Evolutionary conservation across 1,140 invertebrate genomes (phyloP).

Genomic region (Apis cerana): DNA sequence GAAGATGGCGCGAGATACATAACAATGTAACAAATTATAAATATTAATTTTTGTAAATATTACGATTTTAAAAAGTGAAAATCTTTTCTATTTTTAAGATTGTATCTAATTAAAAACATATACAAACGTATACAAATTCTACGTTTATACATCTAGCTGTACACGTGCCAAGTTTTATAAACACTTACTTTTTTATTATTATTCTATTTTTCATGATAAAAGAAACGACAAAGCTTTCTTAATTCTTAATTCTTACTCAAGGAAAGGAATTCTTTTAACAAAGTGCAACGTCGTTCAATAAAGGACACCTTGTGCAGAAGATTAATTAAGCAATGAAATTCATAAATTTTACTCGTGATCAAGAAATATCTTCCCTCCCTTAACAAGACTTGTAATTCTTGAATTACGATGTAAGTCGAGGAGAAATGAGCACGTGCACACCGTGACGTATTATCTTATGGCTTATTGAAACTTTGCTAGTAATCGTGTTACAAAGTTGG

Average conservation of each 20-base stretch:
- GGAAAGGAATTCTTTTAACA: slow-evolving; percentile 21
- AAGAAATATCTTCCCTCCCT: not conserved
- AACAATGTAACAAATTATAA: too few relatives aligned
- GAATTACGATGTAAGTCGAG: not conserved
- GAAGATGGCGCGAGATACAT: too few relatives aligned
- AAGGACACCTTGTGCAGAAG: not conserved
- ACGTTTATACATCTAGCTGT: too few relatives aligned
- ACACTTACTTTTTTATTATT: too few relatives aligned
- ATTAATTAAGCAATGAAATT: not conserved
- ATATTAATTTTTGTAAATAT: too few relatives aligned
- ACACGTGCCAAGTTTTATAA: too few relatives aligned
- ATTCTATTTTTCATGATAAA: not conserved
- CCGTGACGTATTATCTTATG: not conserved
- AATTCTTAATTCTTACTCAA: not conserved
- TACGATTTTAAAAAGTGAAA: too few relatives aligned
- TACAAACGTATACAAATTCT: too few relatives aligned
- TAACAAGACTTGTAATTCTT: not conserved
- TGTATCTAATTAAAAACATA: too few relatives aligned
- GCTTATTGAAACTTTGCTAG: not conserved
- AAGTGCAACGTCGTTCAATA: not conserved
- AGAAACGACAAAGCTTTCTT: not conserved
- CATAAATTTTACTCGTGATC: not conserved
- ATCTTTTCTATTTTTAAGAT: too few relatives aligned
- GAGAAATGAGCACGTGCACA: not conserved
- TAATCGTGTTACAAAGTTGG: not conserved